These are phyloP conservation scores for Gari tellinella DNA, from an alignment of 2,888 invertebrate species.

Conservation along the genomic window DNA sequence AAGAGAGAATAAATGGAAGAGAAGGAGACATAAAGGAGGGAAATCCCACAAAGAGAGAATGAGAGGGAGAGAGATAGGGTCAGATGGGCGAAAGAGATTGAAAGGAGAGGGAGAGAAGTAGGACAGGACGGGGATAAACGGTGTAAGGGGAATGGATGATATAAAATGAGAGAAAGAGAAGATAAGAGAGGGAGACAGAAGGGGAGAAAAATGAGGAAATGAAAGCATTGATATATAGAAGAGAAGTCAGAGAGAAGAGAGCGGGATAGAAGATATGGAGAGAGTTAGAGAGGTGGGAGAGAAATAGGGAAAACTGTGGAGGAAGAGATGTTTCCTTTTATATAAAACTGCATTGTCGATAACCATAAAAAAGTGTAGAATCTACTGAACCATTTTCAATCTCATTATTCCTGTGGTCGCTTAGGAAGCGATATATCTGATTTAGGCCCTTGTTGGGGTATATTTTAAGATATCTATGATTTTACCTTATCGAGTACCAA, in stretches of 20 bases:
- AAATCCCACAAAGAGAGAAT: not conserved
- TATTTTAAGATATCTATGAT: too few species aligned
- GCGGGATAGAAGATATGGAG: slow-evolving; percentile 1
- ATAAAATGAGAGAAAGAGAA: not conserved
- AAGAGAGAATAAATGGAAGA: slow-evolving; percentile 11
- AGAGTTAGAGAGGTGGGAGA: not conserved
- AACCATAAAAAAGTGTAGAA: too few species aligned
- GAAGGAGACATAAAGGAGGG: slow-evolving; percentile 5
- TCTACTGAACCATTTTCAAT: too few species aligned
- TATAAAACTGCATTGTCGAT: too few species aligned
- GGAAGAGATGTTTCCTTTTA: too few species aligned
- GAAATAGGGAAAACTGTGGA: not conserved
- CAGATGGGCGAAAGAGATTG: not conserved
- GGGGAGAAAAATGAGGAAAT: slow-evolving; percentile 3
- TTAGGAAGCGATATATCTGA: too few species aligned
- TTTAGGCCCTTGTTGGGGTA: too few species aligned
- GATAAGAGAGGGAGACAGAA: not conserved
- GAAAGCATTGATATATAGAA: not conserved
- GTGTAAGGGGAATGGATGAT: not conserved
- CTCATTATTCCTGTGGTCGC: too few species aligned
- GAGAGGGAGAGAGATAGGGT: slow-evolving; percentile 1
- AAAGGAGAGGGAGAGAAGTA: not conserved
- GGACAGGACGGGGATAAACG: not conserved
- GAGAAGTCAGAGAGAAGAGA: not conserved
- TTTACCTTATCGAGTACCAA: too few species aligned